Evolutionary conservation across 2,888 invertebrate species (phyloP).

Genomic region (Chorisops tibialis): DNA sequence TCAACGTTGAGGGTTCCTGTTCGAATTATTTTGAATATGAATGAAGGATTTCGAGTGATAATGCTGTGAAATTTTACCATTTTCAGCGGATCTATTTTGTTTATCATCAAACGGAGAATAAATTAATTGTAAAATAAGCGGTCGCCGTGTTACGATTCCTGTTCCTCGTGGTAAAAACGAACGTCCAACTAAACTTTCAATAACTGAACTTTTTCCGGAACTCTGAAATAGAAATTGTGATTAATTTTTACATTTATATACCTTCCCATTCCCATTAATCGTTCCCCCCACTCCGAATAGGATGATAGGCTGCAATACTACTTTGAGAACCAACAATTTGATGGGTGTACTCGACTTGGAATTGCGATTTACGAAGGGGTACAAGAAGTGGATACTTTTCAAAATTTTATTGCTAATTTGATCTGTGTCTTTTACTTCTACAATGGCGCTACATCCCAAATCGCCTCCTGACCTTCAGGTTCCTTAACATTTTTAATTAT

Average conservation of each 20-base stretch:
- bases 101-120: slow-evolving; percentile 88
- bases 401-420: too few relatives aligned
- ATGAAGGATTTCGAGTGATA: slow-evolving; percentile 28
- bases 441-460: too few relatives aligned
- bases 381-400: too few relatives aligned
- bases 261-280: too few relatives aligned
- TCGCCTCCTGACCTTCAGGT: too few relatives aligned
- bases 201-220: slow-evolving; percentile 98
- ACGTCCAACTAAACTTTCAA: slow-evolving; percentile 95
- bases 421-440: too few relatives aligned
- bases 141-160: slow-evolving; percentile 95
- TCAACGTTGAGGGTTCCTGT: slow-evolving; percentile 77
- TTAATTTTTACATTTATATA: neutral
- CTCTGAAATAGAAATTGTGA: slow-evolving; percentile 64
- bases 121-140: slow-evolving; percentile 88
- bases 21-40: slow-evolving; percentile 30
- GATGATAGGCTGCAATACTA: too few relatives aligned
- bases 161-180: slow-evolving; percentile 96
- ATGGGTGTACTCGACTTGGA: too few relatives aligned
- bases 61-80: slow-evolving; percentile 60
- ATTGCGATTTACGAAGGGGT: too few relatives aligned
- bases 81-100: slow-evolving; percentile 79
- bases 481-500: too few relatives aligned
- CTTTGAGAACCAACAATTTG: too few relatives aligned
- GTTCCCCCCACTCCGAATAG: too few relatives aligned